Evolutionary conservation across 2,888 invertebrate genomes (phyloP).

Genomic region (Eristalis arbustorum): DNA sequence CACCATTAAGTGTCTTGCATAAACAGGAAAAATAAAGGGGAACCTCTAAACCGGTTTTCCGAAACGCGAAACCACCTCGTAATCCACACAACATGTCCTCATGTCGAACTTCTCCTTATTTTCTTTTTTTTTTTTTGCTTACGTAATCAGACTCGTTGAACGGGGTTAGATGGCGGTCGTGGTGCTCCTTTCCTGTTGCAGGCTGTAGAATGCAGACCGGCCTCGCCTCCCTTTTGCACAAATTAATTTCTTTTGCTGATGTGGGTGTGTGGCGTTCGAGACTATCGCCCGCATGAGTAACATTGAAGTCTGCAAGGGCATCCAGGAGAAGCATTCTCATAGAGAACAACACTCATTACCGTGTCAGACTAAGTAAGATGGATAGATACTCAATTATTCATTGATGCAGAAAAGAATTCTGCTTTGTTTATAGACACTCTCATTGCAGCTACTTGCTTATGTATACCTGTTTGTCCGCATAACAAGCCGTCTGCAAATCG

Average conservation of each 20-base stretch:
- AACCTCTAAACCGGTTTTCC: background rate
- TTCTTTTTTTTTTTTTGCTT: too few relatives aligned
- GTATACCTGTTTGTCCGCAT: constrained; percentile 43
- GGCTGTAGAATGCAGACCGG: too few relatives aligned
- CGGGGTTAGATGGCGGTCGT: background rate
- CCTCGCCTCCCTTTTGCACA: background rate
- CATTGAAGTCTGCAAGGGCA: constrained; percentile 50
- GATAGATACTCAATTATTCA: constrained; percentile 29
- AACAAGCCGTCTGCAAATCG: constrained; percentile 5
- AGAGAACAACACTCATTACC: background rate
- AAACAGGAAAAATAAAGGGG: background rate
- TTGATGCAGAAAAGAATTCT: constrained; percentile 32
- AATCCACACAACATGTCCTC: background rate
- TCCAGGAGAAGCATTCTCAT: constrained; percentile 12
- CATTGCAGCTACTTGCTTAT: constrained; percentile 4
- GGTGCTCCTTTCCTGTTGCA: background rate
- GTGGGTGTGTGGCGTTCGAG: background rate
- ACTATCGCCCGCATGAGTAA: constrained; percentile 15
- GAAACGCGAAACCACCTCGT: background rate
- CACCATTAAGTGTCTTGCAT: background rate
- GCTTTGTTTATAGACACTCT: constrained; percentile 20
- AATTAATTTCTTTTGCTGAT: background rate
- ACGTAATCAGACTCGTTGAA: constrained; percentile 1
- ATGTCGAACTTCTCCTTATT: background rate
- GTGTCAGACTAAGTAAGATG: constrained; percentile 7